Percentiles rank a stretch among this genome's conserved stretches.
phyloP scores from a whole-genome alignment of 30 jellyfish, hydroid and myxozoan genomes.

The Aurelia sp. region DNA sequence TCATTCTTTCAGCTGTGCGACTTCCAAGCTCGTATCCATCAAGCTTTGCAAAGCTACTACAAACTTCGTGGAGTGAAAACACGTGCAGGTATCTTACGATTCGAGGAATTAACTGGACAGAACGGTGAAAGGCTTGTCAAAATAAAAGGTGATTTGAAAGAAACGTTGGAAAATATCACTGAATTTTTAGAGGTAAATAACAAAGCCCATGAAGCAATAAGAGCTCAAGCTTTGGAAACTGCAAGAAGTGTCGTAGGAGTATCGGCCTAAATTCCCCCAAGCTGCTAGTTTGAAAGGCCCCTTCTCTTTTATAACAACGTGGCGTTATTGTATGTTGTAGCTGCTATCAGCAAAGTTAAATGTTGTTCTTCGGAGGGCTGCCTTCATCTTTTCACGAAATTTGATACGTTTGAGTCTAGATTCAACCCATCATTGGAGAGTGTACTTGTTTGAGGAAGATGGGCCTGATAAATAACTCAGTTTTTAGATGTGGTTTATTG shows the following conservation, averaged over 20 bases:
- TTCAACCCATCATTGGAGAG: no score
- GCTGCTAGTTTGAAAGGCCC: no score
- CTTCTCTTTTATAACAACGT: no score
- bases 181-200: constrained; percentile 53
- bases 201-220: constrained; percentile 43
- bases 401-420: no score
- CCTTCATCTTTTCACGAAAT: no score
- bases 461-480: no score
- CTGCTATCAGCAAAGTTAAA: no score
- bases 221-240: constrained; percentile 43
- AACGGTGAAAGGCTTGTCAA: constrained; percentile 63
- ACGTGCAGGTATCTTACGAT: constrained; percentile 77
- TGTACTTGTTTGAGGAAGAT: no score
- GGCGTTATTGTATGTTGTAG: no score
- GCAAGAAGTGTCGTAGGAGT: constrained; percentile 24
- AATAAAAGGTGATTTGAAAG: constrained; percentile 58
- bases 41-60: constrained; percentile 87
- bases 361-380: no score
- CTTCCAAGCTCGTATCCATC: constrained; percentile 82
- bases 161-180: constrained; percentile 43
- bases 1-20: constrained; percentile 70
- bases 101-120: constrained; percentile 62
- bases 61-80: constrained; percentile 88
- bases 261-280: not conserved
- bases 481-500: no score